Percentiles rank a stretch among this genome's conserved stretches.
Evolutionary conservation across 2,888 invertebrate genomes (phyloP).

Genomic region (Nomada lathburiana): DNA sequence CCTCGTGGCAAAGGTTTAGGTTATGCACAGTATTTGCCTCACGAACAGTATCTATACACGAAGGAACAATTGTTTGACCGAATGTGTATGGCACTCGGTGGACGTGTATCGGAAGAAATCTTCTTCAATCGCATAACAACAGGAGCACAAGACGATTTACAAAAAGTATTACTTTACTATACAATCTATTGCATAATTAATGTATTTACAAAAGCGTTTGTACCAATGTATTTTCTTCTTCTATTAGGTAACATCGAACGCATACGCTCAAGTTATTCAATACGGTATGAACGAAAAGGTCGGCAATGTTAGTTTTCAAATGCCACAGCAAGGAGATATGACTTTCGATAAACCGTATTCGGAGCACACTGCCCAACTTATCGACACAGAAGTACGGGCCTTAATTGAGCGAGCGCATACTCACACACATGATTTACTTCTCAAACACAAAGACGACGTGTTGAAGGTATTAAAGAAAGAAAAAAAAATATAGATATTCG

Average conservation of each 20-base stretch:
- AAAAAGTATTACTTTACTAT: constrained; percentile 89
- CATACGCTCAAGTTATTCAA: constrained; percentile 98
- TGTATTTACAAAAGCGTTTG: neutral
- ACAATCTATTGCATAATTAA: neutral
- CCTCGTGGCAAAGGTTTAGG: constrained; percentile 99
- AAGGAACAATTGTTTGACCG: constrained; percentile 98
- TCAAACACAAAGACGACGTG: constrained; percentile 93
- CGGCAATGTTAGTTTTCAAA: constrained; percentile 98
- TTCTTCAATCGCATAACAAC: constrained; percentile 98
- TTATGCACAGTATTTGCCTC: constrained; percentile 99
- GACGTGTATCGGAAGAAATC: constrained; percentile 97
- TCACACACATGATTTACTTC: constrained; percentile 91
- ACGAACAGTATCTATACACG: constrained; percentile 98
- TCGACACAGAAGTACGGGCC: constrained; percentile 95
- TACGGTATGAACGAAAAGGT: constrained; percentile 99
- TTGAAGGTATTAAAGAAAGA: constrained; percentile 86
- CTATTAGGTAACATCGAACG: constrained; percentile 91
- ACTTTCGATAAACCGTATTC: constrained; percentile 98
- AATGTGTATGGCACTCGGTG: constrained; percentile 99
- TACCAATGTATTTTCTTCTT: neutral
- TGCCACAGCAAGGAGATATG: constrained; percentile 97
- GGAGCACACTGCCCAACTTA: constrained; percentile 97
- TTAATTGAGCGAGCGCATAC: constrained; percentile 92
- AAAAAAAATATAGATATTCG: neutral
- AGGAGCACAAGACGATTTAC: constrained; percentile 99